A percentile compares a stretch with the other conserved stretches of the same genome.
Conservation (phyloP, 2,888 invertebrate species). For the Oxystoma pomonae region DNA sequence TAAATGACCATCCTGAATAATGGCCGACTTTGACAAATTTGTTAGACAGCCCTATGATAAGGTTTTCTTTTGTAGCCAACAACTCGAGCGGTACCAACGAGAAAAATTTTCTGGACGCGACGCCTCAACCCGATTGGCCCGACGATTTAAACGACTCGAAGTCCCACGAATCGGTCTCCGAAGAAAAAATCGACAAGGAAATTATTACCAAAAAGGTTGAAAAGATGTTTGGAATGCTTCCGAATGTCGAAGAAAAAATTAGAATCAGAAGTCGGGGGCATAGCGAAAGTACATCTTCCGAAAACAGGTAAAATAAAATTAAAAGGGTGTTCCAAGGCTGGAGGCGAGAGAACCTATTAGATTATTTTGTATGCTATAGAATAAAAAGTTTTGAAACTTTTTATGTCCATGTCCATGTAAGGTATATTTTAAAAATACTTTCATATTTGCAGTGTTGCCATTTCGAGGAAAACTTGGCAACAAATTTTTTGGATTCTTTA, state of each 20-base stretch:
- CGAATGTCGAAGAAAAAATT: neutral
- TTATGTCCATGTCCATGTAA: too few species aligned
- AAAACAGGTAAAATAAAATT: neutral
- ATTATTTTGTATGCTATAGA: too few species aligned
- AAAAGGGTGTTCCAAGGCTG: too few species aligned
- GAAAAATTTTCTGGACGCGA: constrained; percentile 21
- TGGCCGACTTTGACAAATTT: too few species aligned
- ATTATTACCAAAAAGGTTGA: constrained; percentile 28
- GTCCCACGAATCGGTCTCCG: constrained; percentile 12
- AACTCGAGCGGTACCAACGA: neutral
- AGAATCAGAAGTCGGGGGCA: constrained; percentile 1
- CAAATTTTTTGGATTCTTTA: too few species aligned
- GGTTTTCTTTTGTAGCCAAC: neutral
- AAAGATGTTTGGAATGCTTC: constrained; percentile 17
- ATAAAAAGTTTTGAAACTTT: too few species aligned
- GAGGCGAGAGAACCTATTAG: too few species aligned
- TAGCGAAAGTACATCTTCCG: neutral
- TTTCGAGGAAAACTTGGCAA: too few species aligned
- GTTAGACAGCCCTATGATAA: too few species aligned
- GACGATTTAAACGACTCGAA: constrained; percentile 19
- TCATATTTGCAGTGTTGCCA: too few species aligned
- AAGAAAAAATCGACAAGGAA: constrained; percentile 21
- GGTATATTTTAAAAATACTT: too few species aligned
- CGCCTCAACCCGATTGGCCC: constrained; percentile 28
- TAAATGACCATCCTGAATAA: too few species aligned